Conservation (phyloP, 2,797 vertebrate genomes). For the Apodemus agrarius region DNA sequence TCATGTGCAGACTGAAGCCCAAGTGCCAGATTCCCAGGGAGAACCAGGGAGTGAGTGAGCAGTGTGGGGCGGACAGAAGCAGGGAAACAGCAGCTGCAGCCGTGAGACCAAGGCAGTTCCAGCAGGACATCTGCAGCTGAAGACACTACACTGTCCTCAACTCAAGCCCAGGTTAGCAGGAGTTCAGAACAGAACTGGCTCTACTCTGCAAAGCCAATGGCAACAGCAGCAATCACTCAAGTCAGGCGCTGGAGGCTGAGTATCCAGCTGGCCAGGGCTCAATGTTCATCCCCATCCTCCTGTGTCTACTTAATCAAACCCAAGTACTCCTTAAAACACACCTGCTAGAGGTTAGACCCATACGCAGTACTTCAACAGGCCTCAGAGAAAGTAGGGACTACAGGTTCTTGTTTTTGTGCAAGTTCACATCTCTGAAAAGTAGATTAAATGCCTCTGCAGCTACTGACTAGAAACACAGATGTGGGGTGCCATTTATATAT, state of each 20-base stretch:
- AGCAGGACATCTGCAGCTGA: background rate
- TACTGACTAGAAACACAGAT: background rate
- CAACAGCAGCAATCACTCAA: background rate
- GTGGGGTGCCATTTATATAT: background rate
- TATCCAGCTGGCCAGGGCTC: background rate
- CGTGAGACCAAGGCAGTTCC: too few relatives aligned
- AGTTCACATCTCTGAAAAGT: background rate
- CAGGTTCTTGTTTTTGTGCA: background rate
- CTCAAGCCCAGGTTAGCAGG: background rate
- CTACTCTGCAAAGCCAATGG: background rate
- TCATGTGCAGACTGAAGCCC: background rate
- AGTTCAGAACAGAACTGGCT: background rate
- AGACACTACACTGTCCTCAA: accelerated
- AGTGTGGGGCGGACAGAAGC: background rate
- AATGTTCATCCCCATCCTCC: background rate
- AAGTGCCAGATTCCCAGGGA: too few relatives aligned
- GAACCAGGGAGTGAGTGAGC: too few relatives aligned
- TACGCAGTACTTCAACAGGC: background rate
- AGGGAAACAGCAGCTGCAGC: too few relatives aligned
- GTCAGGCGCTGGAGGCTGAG: accelerated
- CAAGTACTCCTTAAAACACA: background rate
- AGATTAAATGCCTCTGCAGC: background rate
- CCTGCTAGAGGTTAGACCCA: background rate
- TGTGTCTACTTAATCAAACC: background rate
- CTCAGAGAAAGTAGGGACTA: background rate